Percentiles rank a stretch among this genome's conserved stretches.
Conservation (phyloP, 92 coral and sea anemone species). For the Bergia puertoricense region DNA sequence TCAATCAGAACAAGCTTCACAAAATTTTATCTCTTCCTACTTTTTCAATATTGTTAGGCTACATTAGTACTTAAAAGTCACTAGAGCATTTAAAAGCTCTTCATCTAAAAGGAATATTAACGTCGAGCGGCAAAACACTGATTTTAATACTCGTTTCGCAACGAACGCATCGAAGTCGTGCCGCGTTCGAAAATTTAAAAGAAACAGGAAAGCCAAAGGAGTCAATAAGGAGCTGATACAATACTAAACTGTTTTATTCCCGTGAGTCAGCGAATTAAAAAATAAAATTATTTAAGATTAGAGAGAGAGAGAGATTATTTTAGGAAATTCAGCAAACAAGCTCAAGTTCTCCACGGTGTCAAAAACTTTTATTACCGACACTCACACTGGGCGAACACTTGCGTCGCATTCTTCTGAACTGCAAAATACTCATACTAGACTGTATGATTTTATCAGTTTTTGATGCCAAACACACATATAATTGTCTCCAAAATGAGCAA, state of each 20-base stretch:
- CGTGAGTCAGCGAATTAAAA: constrained; percentile 2
- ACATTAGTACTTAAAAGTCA: not conserved
- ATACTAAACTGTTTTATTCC: not conserved
- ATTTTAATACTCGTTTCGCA: not conserved
- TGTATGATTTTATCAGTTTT: not conserved
- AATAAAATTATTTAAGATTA: not conserved
- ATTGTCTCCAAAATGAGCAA: not conserved
- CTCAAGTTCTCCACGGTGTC: not conserved
- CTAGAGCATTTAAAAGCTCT: not conserved
- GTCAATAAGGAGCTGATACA: not conserved
- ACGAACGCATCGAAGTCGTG: not conserved
- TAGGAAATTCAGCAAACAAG: no score
- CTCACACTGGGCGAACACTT: no score
- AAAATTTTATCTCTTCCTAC: not conserved
- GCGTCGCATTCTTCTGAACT: no score
- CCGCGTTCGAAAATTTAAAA: not conserved
- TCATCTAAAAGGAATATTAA: not conserved
- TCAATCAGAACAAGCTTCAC: not conserved
- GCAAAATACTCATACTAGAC: no score
- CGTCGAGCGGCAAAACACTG: no score
- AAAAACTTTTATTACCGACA: no score
- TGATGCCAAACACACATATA: not conserved
- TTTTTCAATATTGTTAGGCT: not conserved
- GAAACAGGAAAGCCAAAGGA: not conserved
- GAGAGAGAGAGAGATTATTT: not conserved